Evolutionary conservation across 2,888 invertebrate genomes (phyloP).

Genomic region (Geotrupes spiniger): DNA sequence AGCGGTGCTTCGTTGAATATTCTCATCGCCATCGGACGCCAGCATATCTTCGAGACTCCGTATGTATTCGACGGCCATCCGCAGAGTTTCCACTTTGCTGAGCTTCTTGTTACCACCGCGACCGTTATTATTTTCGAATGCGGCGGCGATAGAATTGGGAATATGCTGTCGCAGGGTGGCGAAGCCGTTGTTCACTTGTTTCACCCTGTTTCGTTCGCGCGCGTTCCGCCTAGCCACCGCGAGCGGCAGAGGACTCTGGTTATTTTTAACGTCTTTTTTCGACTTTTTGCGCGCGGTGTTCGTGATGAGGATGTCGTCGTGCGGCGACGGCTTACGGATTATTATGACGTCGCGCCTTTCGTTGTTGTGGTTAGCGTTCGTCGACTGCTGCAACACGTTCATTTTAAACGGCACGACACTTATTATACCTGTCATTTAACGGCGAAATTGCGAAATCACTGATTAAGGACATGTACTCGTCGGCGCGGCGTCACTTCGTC

Average conservation of each 20-base stretch:
- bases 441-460: too few relatives aligned
- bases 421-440: slow-evolving; percentile 33
- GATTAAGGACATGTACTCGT: too few relatives aligned
- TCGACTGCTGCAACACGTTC: slow-evolving; percentile 64
- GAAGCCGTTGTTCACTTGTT: slow-evolving; percentile 90
- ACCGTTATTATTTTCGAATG: slow-evolving; percentile 63
- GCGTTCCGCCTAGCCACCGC: slow-evolving; percentile 89
- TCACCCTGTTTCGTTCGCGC: slow-evolving; percentile 87
- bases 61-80: slow-evolving; percentile 90
- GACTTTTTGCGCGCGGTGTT: slow-evolving; percentile 41
- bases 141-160: slow-evolving; percentile 75
- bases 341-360: slow-evolving; percentile 23
- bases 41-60: slow-evolving; percentile 74
- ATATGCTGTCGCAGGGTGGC: slow-evolving; percentile 84
- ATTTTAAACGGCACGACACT: slow-evolving; percentile 60
- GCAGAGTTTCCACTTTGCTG: slow-evolving; percentile 83
- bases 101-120: slow-evolving; percentile 72
- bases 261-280: slow-evolving; percentile 31
- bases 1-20: slow-evolving; percentile 20
- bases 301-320: slow-evolving; percentile 38
- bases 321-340: slow-evolving; percentile 39
- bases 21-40: slow-evolving; percentile 55
- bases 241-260: slow-evolving; percentile 63
- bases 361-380: slow-evolving; percentile 56
- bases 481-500: too few relatives aligned